Evolutionary conservation across 2,888 invertebrate genomes (phyloP).

Genomic region (Microchrysa polita): DNA sequence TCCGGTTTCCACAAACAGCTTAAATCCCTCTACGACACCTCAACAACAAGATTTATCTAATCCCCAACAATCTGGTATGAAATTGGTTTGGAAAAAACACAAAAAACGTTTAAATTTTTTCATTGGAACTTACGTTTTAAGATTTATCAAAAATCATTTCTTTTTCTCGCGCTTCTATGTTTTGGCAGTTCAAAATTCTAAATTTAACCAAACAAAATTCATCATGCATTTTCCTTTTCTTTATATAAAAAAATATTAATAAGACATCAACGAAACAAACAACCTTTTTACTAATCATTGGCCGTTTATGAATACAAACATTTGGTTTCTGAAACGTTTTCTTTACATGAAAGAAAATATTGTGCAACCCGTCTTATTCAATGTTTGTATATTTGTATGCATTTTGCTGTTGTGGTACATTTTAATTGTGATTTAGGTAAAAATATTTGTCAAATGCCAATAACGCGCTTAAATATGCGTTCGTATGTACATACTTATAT

Average conservation of each 20-base stretch:
- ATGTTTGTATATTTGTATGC: background rate
- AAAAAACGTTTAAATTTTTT: background rate
- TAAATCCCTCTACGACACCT: slow-evolving; percentile 42
- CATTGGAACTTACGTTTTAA: background rate
- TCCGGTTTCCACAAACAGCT: slow-evolving; percentile 41
- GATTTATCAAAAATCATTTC: slow-evolving; percentile 1
- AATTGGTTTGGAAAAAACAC: slow-evolving; percentile 43
- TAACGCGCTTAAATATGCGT: background rate
- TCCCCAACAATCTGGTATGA: slow-evolving; percentile 50
- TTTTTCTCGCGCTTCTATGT: background rate
- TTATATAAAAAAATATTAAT: too few relatives aligned
- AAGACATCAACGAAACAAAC: background rate
- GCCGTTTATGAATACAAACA: background rate
- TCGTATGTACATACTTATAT: background rate
- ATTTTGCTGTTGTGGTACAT: slow-evolving; percentile 6
- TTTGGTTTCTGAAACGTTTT: background rate
- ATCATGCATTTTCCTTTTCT: too few relatives aligned
- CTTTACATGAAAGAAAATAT: background rate
- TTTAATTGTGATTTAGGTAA: slow-evolving; percentile 1
- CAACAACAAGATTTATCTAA: slow-evolving; percentile 49
- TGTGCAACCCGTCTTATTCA: background rate
- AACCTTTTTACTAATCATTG: slow-evolving; percentile 3
- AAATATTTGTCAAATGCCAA: background rate
- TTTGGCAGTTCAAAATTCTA: slow-evolving; percentile 17
- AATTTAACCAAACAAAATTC: background rate